Percentiles rank a stretch among this genome's conserved stretches.
Conservation (phyloP, 2,888 invertebrate genomes). For the Apoda limacodes region DNA sequence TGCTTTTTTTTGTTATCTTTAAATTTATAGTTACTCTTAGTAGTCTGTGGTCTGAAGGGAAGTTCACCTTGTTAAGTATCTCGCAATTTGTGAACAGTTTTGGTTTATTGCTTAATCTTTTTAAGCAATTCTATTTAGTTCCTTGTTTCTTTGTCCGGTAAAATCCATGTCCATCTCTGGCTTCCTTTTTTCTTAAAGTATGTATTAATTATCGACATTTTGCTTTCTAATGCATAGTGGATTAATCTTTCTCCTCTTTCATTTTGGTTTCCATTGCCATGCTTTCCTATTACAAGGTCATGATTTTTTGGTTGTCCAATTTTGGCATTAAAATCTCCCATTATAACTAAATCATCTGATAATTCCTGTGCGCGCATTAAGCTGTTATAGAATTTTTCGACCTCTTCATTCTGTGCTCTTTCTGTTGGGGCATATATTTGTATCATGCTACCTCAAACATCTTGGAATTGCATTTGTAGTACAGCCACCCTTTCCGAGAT, state of each 20-base stretch:
- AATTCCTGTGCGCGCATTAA: slow-evolving; percentile 10
- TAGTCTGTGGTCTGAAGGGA: no score
- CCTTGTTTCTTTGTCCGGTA: not conserved
- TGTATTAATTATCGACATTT: no score
- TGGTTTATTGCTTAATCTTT: no score
- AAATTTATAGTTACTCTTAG: no score
- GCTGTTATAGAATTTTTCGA: slow-evolving; percentile 15
- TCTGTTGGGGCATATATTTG: slow-evolving; percentile 20
- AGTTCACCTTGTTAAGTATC: not conserved
- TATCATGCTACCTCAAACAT: slow-evolving; percentile 8
- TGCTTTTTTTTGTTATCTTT: not conserved
- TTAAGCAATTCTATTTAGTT: no score
- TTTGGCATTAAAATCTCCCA: no score
- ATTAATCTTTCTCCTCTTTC: not conserved
- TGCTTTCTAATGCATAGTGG: no score
- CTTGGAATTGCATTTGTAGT: slow-evolving; percentile 7
- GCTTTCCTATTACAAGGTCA: not conserved
- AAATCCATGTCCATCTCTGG: no score
- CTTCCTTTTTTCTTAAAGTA: no score
- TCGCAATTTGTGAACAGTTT: not conserved
- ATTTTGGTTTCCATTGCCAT: not conserved
- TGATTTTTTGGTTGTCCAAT: no score
- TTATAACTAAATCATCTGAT: slow-evolving; percentile 9
- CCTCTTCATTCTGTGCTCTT: slow-evolving; percentile 11
- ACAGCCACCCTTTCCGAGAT: slow-evolving; percentile 14